A percentile compares a stretch with the other conserved stretches of the same genome.
Conservation (phyloP, 2,888 invertebrate genomes). For the Cheiracanthium punctorium region DNA sequence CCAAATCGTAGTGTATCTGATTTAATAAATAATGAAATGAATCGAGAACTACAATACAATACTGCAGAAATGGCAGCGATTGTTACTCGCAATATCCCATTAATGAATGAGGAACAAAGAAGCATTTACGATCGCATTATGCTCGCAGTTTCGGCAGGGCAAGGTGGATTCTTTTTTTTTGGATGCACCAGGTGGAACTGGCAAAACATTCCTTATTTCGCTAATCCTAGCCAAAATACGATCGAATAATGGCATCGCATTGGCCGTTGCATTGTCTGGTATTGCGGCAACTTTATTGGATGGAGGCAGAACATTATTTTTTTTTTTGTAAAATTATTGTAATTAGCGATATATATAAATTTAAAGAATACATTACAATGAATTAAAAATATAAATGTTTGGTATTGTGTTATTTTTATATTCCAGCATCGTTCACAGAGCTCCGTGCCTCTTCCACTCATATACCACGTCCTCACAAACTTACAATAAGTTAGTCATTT, state of each 20-base stretch:
- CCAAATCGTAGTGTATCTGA: background rate
- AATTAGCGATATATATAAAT: too few relatives aligned
- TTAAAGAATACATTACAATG: too few relatives aligned
- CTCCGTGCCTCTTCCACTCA: too few relatives aligned
- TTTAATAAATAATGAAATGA: background rate
- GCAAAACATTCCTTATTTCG: background rate
- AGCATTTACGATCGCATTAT: background rate
- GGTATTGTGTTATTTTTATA: too few relatives aligned
- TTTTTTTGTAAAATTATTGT: too few relatives aligned
- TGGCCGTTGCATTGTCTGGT: constrained; percentile 73
- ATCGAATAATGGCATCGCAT: background rate
- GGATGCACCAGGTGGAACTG: constrained; percentile 1
- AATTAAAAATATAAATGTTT: too few relatives aligned
- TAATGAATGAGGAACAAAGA: constrained; percentile 15
- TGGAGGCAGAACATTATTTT: too few relatives aligned
- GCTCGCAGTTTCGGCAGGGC: background rate
- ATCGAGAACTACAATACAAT: constrained; percentile 8
- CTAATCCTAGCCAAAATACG: background rate
- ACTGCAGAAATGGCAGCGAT: constrained; percentile 18
- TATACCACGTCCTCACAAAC: too few relatives aligned
- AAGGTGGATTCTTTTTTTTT: constrained; percentile 5
- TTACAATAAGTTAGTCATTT: too few relatives aligned
- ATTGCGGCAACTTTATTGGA: too few relatives aligned
- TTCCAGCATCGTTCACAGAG: too few relatives aligned
- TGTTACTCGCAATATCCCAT: constrained; percentile 16